Evolutionary conservation across 2,113 vertebrate species (phyloP).

Genomic region (Corydoras sp.): DNA sequence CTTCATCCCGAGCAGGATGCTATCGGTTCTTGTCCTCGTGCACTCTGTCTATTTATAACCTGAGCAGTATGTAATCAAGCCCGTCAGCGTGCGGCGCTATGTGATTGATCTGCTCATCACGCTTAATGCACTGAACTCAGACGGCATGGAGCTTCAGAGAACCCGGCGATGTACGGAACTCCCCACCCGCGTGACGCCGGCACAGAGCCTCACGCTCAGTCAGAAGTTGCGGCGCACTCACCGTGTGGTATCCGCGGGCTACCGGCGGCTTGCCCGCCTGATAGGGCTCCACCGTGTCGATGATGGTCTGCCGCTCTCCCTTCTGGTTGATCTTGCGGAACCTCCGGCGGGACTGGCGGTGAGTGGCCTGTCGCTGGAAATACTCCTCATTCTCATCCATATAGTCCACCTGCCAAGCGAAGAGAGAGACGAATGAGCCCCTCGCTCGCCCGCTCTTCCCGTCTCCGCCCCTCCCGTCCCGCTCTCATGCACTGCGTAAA

Average conservation of each 20-base stretch:
- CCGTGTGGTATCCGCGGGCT: slow-evolving; percentile 92
- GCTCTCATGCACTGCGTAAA: slow-evolving; percentile 53
- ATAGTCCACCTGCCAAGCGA: slow-evolving; percentile 85
- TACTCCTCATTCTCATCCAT: slow-evolving; percentile 99
- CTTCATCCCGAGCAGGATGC: too few species aligned
- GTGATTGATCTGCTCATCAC: too few species aligned
- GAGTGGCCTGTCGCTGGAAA: slow-evolving; percentile 95
- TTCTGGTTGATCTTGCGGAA: slow-evolving; percentile 99
- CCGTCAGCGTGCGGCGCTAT: too few species aligned
- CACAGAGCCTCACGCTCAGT: too few species aligned
- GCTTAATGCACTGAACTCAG: too few species aligned
- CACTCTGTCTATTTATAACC: too few species aligned
- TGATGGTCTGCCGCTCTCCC: slow-evolving; percentile 96
- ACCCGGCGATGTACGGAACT: too few species aligned
- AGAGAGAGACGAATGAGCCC: slow-evolving; percentile 49
- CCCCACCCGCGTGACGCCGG: too few species aligned
- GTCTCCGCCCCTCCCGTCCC: slow-evolving; percentile 17
- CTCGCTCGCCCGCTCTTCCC: slow-evolving; percentile 27
- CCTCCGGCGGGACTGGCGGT: slow-evolving; percentile 90
- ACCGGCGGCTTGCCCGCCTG: slow-evolving; percentile 88
- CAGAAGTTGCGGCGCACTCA: slow-evolving; percentile 58
- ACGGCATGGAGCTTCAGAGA: too few species aligned
- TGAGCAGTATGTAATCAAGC: too few species aligned
- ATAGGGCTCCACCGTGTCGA: slow-evolving; percentile 94
- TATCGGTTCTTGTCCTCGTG: too few species aligned